phyloP scores from a whole-genome alignment of 2,888 invertebrate species.

The Limnephilus marmoratus region DNA sequence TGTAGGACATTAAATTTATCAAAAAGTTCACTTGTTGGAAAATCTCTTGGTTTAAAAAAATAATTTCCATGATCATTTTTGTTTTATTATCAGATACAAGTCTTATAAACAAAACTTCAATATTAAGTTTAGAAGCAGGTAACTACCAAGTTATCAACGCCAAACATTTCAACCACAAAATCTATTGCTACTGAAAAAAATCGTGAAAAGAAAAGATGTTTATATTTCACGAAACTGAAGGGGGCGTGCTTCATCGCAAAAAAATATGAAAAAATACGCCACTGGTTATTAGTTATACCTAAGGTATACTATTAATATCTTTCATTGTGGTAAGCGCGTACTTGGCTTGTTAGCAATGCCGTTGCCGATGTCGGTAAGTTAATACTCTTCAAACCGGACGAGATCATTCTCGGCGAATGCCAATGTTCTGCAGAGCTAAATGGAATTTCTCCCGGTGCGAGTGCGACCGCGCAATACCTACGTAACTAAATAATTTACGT shows the following conservation, averaged over 20 bases:
- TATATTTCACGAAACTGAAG: not conserved
- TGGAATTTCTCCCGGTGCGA: slow-evolving; percentile 14
- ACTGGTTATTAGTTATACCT: not conserved
- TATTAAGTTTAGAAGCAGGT: not conserved
- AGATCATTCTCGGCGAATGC: slow-evolving; percentile 15
- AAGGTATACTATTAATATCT: not conserved
- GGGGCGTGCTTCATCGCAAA: not conserved
- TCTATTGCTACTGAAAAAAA: not conserved
- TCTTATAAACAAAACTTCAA: too few species aligned
- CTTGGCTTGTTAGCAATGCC: not conserved
- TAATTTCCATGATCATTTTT: too few species aligned
- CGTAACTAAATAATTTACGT: not conserved
- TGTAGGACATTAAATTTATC: too few species aligned
- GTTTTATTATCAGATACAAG: too few species aligned
- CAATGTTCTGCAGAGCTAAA: slow-evolving; percentile 2
- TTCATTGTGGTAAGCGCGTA: not conserved
- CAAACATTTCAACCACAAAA: not conserved
- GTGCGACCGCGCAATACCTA: not conserved
- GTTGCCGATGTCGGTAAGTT: not conserved
- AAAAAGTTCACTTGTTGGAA: too few species aligned
- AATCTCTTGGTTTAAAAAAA: too few species aligned
- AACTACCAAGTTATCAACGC: not conserved
- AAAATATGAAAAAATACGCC: not conserved
- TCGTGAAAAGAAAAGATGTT: not conserved
- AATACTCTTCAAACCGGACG: slow-evolving; percentile 3